These are phyloP conservation scores for Ophioderma brevispina DNA, from an alignment of 35 echinoderm and acorn worm species.

Conservation along the genomic window DNA sequence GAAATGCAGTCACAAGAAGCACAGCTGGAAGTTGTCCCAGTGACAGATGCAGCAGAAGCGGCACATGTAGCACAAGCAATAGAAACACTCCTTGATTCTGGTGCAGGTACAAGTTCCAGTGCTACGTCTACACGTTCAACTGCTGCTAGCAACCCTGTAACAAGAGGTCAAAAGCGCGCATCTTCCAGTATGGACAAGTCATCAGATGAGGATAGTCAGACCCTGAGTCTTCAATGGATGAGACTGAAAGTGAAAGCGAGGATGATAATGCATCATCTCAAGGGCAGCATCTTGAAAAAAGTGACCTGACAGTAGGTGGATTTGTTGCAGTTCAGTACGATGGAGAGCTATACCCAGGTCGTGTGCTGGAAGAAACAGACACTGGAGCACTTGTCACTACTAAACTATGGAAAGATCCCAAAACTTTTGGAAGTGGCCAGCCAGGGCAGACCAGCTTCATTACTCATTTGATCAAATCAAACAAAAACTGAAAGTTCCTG, in stretches of 20 bases:
- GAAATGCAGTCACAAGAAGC: no score
- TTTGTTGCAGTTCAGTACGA: neutral
- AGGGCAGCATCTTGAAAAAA: neutral
- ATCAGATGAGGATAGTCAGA: neutral
- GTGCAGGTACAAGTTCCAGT: no score
- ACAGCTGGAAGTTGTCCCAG: no score
- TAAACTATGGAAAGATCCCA: neutral
- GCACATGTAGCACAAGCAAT: no score
- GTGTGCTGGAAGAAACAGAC: neutral
- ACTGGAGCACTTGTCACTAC: neutral
- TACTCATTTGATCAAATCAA: neutral
- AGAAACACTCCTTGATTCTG: no score
- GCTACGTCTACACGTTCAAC: no score
- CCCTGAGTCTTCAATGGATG: neutral
- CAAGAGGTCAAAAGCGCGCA: neutral
- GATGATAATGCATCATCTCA: neutral
- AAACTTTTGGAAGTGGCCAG: neutral
- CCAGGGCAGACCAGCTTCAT: neutral
- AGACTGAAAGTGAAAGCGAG: neutral
- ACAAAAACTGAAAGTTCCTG: no score
- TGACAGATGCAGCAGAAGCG: no score
- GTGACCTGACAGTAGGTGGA: neutral
- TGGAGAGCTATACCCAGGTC: neutral
- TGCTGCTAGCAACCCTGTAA: no score
- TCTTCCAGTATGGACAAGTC: neutral